Conservation (phyloP, 2,888 invertebrate species). For the Rosalia funebris region DNA sequence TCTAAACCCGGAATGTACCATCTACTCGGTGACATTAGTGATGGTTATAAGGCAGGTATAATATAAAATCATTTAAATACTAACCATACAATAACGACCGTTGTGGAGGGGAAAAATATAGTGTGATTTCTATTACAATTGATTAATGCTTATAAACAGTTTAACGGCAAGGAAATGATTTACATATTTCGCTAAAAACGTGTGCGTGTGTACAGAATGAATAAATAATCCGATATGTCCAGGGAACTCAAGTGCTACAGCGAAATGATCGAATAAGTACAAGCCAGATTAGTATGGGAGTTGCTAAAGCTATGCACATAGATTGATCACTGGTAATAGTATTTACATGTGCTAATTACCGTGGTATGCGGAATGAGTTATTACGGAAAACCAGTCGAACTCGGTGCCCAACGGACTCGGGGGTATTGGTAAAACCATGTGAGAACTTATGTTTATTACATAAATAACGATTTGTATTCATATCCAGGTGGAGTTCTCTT, state of each 20-base stretch:
- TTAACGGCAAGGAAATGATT: background rate
- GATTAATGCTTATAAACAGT: no score
- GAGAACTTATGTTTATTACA: conserved; percentile 44
- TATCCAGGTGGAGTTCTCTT: conserved; percentile 19
- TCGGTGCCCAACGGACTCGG: conserved; percentile 1
- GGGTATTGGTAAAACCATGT: conserved; percentile 35
- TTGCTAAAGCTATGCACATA: conserved; percentile 48
- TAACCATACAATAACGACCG: no score
- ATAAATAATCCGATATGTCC: conserved; percentile 8
- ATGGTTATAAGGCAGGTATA: no score
- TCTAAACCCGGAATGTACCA: no score
- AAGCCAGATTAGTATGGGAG: conserved; percentile 35
- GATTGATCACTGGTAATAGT: conserved; percentile 54
- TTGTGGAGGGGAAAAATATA: no score
- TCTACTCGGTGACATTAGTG: no score
- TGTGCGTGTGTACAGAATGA: background rate
- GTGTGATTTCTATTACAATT: no score
- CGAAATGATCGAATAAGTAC: conserved; percentile 27
- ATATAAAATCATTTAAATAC: no score
- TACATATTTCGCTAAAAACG: background rate
- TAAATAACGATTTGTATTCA: conserved; percentile 43
- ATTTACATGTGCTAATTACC: conserved; percentile 57
- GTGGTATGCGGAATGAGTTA: conserved; percentile 39
- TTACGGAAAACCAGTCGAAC: conserved; percentile 30
- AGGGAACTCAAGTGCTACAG: background rate